Base-by-base conservation (phyloP, 1,140 invertebrate species). In the Plodia interpunctella region DNA sequence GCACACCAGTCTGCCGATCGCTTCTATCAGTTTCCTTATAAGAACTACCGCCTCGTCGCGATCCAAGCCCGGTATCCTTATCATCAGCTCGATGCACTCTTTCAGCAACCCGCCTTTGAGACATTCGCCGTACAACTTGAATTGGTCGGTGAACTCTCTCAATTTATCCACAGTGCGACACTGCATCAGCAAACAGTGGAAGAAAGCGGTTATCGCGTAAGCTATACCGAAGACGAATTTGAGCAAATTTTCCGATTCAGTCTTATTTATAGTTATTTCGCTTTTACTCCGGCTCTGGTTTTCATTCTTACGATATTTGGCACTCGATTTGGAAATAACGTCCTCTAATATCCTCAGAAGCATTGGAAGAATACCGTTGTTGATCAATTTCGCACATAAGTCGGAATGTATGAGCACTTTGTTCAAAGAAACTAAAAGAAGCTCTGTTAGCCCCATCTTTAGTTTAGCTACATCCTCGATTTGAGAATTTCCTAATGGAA, bases 301-400 rank as follows among this genome's bases (percentile, higher is more conserved):
- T 10, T 80, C 80, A 10, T 30, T 50, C 59, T 72, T 79, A 30
- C 70, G 56, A 73, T 65, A 76, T 62, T 80, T 82, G 30, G 59
- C 62, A 51, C 63, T 78, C 11, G 76, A 78, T 67, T 91, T 91
- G 20, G 79, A 80, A 15, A 90, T 76, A 13, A 90, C 90, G 61
- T 93, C 92, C 70, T 93, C 92, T 15, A 93, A 64, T 11, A 94
- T 70, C 66, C 91, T 87, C 5, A 93, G 64, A 2, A 92, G 88
- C 91, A 93, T 92, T 5, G 92, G 93, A 10, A 94, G 54, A 17
- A 93, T 87, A 0, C 92, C 93, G 70, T 92, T 92, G 55, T 92
- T 91, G 28, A 93, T 92, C 10, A 93, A 83, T 64, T 92, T 91
- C 1, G 90, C 88, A 44, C 90, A 93, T 0, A 92, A 83, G 56